phyloP scores from a whole-genome alignment of 1,140 invertebrate species.

The Brachionus calyciflorus region DNA sequence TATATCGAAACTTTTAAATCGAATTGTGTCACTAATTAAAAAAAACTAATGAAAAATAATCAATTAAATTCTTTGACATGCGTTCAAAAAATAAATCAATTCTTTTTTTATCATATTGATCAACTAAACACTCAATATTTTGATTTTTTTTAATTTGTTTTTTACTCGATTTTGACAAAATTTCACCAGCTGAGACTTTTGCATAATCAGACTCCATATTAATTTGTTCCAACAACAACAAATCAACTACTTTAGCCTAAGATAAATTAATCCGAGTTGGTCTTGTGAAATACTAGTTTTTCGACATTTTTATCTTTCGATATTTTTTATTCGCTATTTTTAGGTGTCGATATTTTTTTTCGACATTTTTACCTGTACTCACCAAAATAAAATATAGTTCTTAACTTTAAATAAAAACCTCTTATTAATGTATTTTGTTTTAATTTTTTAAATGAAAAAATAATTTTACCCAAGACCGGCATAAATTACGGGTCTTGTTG shows the following conservation, averaged over 20 bases:
- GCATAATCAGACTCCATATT: constrained; percentile 14
- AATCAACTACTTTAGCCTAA: not conserved
- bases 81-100: not conserved
- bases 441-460: too few relatives aligned
- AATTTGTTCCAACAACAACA: not conserved
- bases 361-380: too few relatives aligned
- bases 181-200: not conserved
- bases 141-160: constrained; percentile 12
- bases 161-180: not conserved
- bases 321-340: too few relatives aligned
- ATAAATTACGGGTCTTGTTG: too few relatives aligned
- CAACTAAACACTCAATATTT: constrained; percentile 13
- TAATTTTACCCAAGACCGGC: too few relatives aligned
- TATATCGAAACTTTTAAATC: not conserved
- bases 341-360: too few relatives aligned
- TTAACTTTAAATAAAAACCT: too few relatives aligned
- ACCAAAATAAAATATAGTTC: too few relatives aligned
- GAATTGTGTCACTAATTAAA: not conserved
- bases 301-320: too few relatives aligned
- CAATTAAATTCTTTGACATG: constrained; percentile 13
- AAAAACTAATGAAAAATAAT: not conserved
- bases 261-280: not conserved
- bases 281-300: too few relatives aligned
- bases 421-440: too few relatives aligned
- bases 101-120: constrained; percentile 11